Evolutionary conservation across 2,797 vertebrate genomes (phyloP), one percentile per base, ranked within the genome.

Genomic region (Orestias chungarensis): DNA sequence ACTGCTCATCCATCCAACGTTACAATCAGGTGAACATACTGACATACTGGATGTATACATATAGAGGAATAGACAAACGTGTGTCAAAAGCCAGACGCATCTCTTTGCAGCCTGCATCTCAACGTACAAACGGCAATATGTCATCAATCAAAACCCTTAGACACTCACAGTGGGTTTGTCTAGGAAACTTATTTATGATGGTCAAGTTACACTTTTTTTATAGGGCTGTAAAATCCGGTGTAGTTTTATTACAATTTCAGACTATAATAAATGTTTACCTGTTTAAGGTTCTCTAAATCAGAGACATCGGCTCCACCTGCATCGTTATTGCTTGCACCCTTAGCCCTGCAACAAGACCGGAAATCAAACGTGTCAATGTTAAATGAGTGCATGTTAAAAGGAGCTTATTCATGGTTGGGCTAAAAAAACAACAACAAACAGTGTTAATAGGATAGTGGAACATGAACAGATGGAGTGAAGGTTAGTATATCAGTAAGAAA

Each of bases 211-310:
- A 25, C 49, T 50, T 50, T 5, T 5, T 52, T 4, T 52, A 25
- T 11, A 52, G 25, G 50, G n/a, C 27, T 52, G 11, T 11, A 6
- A 52, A 52, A 27, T n/a, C 50, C 25, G 3, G 27, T 52, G 25
- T 15, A 25, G 50, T 15, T 27, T 9, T 52, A 25, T 52, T 52
- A 52, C 23, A 25, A 27, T 27, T n/a, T 27, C 23, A 52, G 25
- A 52, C 50, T 6, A 25, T 25, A 14, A 52, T 5, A 15, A 65
- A 23, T n/a, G 8, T 27, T 72, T 54, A 97, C 96, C 95, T 96
- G 96, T 89, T 98, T 98, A 84, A 97, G 92, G 86, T 94, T 95
- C 84, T 97, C 96, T 91, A 97, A 87, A 69, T 97, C 96, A 0
- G 95, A 94, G 25, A 97, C 96, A 0, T 96, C 96, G 1, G 80